phyloP scores from a whole-genome alignment of 2,113 vertebrate species.

The Microcebus murinus region DNA sequence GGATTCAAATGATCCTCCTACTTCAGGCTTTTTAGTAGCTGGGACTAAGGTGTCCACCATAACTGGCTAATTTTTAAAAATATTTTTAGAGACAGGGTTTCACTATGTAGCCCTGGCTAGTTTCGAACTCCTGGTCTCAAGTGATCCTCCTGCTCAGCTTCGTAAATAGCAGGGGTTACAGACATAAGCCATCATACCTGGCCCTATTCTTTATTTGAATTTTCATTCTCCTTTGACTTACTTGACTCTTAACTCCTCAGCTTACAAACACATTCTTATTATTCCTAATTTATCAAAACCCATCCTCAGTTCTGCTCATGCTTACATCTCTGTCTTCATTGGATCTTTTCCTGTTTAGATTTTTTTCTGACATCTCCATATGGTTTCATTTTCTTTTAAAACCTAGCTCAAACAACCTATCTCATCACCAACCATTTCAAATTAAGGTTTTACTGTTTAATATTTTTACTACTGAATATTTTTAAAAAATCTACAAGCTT shows the following conservation, averaged over 20 bases:
- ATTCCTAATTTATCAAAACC: not conserved
- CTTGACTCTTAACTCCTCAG: not conserved
- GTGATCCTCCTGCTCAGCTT: too few relatives aligned
- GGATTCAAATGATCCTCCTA: too few relatives aligned
- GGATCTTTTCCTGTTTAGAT: not conserved
- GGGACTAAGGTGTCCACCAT: too few relatives aligned
- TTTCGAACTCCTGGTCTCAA: too few relatives aligned
- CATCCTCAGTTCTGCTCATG: not conserved
- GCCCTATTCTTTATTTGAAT: not conserved
- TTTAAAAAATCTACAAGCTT: not conserved
- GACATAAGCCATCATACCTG: too few relatives aligned
- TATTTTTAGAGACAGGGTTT: too few relatives aligned
- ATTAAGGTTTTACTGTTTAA: not conserved
- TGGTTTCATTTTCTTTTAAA: not conserved
- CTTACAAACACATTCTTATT: not conserved
- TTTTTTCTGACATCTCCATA: not conserved
- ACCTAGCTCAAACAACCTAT: not conserved
- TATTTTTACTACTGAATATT: conserved; percentile 1
- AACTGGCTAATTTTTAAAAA: too few relatives aligned
- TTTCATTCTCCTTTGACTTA: conserved; percentile 24
- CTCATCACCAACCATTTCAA: not conserved
- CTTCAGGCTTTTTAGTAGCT: too few relatives aligned
- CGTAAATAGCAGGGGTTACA: too few relatives aligned
- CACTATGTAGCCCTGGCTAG: too few relatives aligned
- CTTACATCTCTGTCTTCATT: not conserved